Conservation (phyloP, 1,140 invertebrate species). For the Armadillidium nasatum region DNA sequence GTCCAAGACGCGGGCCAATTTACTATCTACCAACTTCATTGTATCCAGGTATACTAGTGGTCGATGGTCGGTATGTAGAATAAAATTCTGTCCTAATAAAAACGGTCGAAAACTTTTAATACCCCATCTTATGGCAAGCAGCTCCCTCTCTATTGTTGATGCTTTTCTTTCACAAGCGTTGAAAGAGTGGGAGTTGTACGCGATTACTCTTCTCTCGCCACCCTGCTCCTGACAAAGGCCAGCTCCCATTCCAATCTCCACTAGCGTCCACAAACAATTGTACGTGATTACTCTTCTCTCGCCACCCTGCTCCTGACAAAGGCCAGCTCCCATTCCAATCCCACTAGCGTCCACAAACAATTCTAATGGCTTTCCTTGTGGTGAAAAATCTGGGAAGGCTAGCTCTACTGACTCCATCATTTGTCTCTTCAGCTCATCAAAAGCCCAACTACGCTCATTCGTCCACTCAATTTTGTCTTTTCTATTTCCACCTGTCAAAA, state of each 20-base stretch:
- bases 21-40: not conserved
- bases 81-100: not conserved
- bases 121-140: constrained; percentile 2
- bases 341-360: too few relatives aligned
- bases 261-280: constrained; percentile 2
- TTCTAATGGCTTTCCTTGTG: not conserved
- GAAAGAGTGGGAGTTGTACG: constrained; percentile 6
- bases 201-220: constrained; percentile 10
- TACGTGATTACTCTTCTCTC: too few relatives aligned
- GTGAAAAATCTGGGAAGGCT: not conserved
- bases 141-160: not conserved
- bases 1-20: too few relatives aligned
- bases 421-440: not conserved
- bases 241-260: not conserved
- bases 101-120: constrained; percentile 14
- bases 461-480: too few relatives aligned
- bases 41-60: constrained; percentile 2
- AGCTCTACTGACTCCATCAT: not conserved
- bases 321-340: too few relatives aligned
- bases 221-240: not conserved
- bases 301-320: too few relatives aligned
- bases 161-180: not conserved
- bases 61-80: constrained; percentile 1
- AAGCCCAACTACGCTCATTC: too few relatives aligned
- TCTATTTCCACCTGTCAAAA: not conserved